Evolutionary conservation across 2,113 vertebrate genomes (phyloP).

Genomic region (Nothocercus nigrocapillus): DNA sequence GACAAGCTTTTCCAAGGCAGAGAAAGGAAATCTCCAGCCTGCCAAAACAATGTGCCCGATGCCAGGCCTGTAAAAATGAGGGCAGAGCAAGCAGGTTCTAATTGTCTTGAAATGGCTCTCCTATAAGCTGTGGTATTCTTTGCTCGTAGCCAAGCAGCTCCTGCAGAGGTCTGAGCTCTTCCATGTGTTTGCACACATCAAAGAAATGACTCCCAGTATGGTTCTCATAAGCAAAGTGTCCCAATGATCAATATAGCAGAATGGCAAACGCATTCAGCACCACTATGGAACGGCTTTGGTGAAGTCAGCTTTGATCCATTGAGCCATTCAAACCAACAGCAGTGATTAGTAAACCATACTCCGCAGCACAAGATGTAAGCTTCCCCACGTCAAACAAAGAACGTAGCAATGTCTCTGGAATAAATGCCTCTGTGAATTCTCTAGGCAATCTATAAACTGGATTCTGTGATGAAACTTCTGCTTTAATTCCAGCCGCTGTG

Average conservation of each 20-base stretch:
- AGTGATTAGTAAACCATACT: conserved; percentile 51
- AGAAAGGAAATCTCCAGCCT: neutral
- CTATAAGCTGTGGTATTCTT: neutral
- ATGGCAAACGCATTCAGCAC: neutral
- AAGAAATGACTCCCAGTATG: conserved; percentile 48
- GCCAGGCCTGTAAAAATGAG: neutral
- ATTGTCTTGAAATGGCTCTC: neutral
- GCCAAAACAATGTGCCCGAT: neutral
- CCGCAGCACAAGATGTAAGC: neutral
- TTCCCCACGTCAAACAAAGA: neutral
- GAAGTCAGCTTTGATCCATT: conserved; percentile 51
- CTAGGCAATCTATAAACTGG: conserved; percentile 22
- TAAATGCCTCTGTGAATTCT: conserved; percentile 44
- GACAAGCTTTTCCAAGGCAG: neutral
- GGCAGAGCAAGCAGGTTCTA: neutral
- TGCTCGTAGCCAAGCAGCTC: neutral
- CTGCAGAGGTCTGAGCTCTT: neutral
- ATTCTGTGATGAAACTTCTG: conserved; percentile 44
- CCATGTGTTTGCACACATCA: neutral
- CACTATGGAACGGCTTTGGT: neutral
- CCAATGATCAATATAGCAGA: conserved; percentile 35
- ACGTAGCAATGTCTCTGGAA: neutral
- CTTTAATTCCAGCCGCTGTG: neutral
- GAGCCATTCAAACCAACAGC: conserved; percentile 24
- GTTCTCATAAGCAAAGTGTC: neutral